Percentiles rank a stretch among this genome's conserved stretches.
phyloP scores from a whole-genome alignment of 2,888 invertebrate species.

The Volucella zonaria region DNA sequence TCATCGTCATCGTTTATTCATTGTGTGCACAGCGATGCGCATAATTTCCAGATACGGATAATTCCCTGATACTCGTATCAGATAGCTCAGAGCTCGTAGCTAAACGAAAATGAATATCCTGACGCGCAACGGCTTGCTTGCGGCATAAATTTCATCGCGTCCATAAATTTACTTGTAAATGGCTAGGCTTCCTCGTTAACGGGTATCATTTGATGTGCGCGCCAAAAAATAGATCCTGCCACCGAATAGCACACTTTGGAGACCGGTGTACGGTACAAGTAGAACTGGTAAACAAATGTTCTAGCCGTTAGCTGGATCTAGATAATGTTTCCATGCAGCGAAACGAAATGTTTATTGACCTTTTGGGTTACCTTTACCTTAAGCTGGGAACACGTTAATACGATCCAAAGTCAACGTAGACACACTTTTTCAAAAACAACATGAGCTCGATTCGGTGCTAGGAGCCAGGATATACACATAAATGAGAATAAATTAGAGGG shows the following conservation, averaged over 20 bases:
- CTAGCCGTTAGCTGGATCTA: slow-evolving; percentile 34
- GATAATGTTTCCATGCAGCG: slow-evolving; percentile 36
- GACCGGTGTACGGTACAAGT: too few species aligned
- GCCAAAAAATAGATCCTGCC: too few species aligned
- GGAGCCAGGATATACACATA: too few species aligned
- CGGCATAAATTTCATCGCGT: slow-evolving; percentile 62
- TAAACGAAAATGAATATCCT: slow-evolving; percentile 58
- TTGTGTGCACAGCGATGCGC: slow-evolving; percentile 54
- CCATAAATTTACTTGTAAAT: slow-evolving; percentile 44
- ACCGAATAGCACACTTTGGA: too few species aligned
- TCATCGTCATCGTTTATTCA: slow-evolving; percentile 35
- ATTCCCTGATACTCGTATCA: slow-evolving; percentile 43
- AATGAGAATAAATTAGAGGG: too few species aligned
- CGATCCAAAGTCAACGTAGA: slow-evolving; percentile 24
- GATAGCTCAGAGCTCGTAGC: slow-evolving; percentile 41
- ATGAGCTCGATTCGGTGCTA: neutral
- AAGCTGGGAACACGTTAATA: slow-evolving; percentile 39
- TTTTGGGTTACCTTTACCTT: slow-evolving; percentile 35
- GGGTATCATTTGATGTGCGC: too few species aligned
- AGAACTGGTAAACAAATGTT: neutral
- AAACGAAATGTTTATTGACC: slow-evolving; percentile 45
- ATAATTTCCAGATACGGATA: slow-evolving; percentile 49
- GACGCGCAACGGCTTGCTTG: slow-evolving; percentile 35
- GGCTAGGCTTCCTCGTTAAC: neutral
- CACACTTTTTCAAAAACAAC: slow-evolving; percentile 2